Conservation (phyloP, 2,113 vertebrate species). For the Orthochromis malagaraziensis region DNA sequence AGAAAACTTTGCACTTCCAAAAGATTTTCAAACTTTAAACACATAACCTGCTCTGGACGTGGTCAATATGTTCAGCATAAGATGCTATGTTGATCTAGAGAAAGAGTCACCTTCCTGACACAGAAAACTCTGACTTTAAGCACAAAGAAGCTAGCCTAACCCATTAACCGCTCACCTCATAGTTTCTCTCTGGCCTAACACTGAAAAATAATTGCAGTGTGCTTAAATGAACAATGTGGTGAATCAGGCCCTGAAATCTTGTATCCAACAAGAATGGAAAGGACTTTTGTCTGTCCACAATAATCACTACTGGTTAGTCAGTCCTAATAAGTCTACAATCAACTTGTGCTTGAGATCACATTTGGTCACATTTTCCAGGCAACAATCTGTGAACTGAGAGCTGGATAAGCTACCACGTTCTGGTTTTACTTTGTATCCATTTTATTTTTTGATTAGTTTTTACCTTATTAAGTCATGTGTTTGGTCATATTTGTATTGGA, state of each 20-base stretch:
- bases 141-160: accelerated
- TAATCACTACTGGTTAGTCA: neutral
- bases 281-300: neutral
- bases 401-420: neutral
- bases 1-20: neutral
- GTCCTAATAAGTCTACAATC: neutral
- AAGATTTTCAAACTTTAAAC: neutral
- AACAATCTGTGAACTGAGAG: neutral
- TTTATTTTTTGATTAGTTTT: neutral
- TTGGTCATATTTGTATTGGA: neutral
- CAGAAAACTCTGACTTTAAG: neutral
- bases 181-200: neutral
- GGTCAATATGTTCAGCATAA: neutral
- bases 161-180: neutral
- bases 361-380: neutral
- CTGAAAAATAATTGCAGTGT: neutral
- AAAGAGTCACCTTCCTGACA: neutral
- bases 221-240: neutral
- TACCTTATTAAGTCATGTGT: neutral
- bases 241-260: neutral
- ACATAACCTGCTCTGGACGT: neutral
- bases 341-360: neutral
- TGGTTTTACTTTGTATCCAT: neutral
- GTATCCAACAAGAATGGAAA: neutral
- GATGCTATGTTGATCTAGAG: neutral